Percentiles rank a stretch among this genome's conserved stretches.
These are phyloP conservation scores for Eurystomus gularis DNA, from an alignment of 2,113 vertebrate species.

Conservation along the genomic window DNA sequence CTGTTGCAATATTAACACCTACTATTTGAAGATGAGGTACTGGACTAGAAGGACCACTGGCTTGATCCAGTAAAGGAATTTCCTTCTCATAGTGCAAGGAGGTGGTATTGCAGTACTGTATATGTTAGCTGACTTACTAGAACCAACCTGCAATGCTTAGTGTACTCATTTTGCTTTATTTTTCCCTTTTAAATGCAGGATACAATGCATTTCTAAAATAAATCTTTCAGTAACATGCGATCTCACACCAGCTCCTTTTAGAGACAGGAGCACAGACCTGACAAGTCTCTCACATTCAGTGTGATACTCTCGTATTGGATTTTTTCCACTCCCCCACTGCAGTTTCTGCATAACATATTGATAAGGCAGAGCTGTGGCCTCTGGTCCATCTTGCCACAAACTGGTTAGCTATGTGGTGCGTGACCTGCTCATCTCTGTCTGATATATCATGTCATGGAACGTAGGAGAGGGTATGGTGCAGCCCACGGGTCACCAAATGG, in stretches of 20 bases:
- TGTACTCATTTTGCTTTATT: neutral
- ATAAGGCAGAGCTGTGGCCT: neutral
- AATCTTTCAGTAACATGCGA: constrained; percentile 19
- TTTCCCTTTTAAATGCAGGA: neutral
- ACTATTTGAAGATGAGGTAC: neutral
- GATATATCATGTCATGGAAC: rapidly evolving
- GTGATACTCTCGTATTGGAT: neutral
- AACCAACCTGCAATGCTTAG: neutral
- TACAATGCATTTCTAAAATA: constrained; percentile 42
- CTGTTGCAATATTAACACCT: neutral
- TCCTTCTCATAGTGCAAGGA: constrained; percentile 18
- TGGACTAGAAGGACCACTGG: neutral
- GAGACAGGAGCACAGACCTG: constrained; percentile 23
- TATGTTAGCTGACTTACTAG: neutral
- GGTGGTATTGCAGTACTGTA: neutral
- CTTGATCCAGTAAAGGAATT: neutral
- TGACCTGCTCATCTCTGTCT: rapidly evolving
- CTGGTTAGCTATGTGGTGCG: rapidly evolving
- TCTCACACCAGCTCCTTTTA: constrained; percentile 40
- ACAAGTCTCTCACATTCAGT: constrained; percentile 30
- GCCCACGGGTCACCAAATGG: neutral
- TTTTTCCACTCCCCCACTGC: neutral
- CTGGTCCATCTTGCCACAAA: neutral
- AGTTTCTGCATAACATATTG: neutral
- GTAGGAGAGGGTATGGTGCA: neutral